Evolutionary conservation across 2,888 invertebrate species (phyloP), one percentile per base, ranked within the genome.

Genomic region (Gonocerus acuteangulatus): DNA sequence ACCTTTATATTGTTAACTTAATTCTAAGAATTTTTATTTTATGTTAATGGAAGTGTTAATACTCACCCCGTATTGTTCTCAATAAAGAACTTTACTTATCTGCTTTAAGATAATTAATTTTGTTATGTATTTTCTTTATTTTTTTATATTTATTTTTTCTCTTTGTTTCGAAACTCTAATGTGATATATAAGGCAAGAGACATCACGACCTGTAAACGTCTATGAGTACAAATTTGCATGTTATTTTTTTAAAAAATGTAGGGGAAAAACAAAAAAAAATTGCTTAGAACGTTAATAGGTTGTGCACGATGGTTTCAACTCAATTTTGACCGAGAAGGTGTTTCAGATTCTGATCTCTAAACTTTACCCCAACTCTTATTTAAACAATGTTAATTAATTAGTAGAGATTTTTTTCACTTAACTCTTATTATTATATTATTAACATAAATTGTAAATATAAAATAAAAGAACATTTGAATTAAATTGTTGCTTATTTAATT

Each of bases 141-240:
- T 34, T 51, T 51, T 19, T 51, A 9, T 27, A 6, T 27, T 27
- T 27, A 6, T 27, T 27, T 27, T 27, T 27, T 6, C 9, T 27
- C 9, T 27, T 27, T 27, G 4, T 27, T 27, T 27, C 9, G 27
- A 27, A 27, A 27, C 27, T 4, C 27, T 16, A 34, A 51, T 51
- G 51, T 51, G 51, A 51, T 51, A 51, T 51, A 51, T 51, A 34
- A 51, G 51, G 51, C 51, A 51, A 51, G 51, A 51, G 51, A 51
- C 51, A 51, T 51, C 51, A 51, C 51, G 51, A 51, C 34, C 34
- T 51, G 32, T 34, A 36, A 51, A 51, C 34, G 51, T 51, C 51
- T 36, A 51, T 51, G 13, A 51, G 51, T 51, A 51, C 51, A 51
- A 51, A 51, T 51, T 51, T 51, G 16, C 27, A 51, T 34, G 27